A percentile compares a stretch with the other conserved stretches of the same genome.
These are phyloP conservation scores for Drosophila parvula DNA, from an alignment of 1,140 invertebrate genomes.

Conservation along the genomic window DNA sequence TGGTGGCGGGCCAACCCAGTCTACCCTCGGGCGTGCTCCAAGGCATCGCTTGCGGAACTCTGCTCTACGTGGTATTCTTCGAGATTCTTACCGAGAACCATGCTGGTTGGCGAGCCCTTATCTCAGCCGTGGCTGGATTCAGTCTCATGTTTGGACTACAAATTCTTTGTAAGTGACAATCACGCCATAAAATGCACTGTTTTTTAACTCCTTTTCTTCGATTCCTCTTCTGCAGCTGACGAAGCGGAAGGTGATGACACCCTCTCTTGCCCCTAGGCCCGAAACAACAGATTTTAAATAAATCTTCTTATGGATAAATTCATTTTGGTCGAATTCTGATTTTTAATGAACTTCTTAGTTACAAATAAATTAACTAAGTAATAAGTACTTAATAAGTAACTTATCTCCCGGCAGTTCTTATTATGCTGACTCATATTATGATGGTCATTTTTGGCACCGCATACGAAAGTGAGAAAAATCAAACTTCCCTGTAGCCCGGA, in stretches of 20 bases:
- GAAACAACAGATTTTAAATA: too few relatives aligned
- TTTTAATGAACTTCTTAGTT: too few relatives aligned
- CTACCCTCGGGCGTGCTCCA: slow-evolving; percentile 89
- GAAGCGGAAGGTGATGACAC: slow-evolving; percentile 69
- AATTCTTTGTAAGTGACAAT: slow-evolving; percentile 88
- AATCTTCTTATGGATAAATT: too few relatives aligned
- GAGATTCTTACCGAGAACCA: slow-evolving; percentile 93
- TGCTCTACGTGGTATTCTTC: slow-evolving; percentile 96
- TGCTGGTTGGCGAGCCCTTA: slow-evolving; percentile 88
- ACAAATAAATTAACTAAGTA: too few relatives aligned
- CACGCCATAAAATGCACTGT: neutral
- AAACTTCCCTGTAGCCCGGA: too few relatives aligned
- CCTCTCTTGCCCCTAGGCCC: slow-evolving; percentile 44
- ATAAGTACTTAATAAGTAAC: too few relatives aligned
- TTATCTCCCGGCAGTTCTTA: too few relatives aligned
- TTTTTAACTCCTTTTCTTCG: slow-evolving; percentile 4
- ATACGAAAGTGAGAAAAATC: too few relatives aligned
- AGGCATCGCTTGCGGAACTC: slow-evolving; percentile 93
- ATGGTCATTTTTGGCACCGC: too few relatives aligned
- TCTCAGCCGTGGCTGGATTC: slow-evolving; percentile 90
- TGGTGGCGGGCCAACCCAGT: slow-evolving; percentile 86
- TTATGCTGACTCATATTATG: too few relatives aligned
- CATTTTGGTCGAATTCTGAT: too few relatives aligned
- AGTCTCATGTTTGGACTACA: slow-evolving; percentile 91
- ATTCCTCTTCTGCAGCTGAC: slow-evolving; percentile 49